Evolutionary conservation across 2,797 vertebrate genomes (phyloP), one percentile per base, ranked within the genome.

Genomic region (Coregonus suidteri): DNA sequence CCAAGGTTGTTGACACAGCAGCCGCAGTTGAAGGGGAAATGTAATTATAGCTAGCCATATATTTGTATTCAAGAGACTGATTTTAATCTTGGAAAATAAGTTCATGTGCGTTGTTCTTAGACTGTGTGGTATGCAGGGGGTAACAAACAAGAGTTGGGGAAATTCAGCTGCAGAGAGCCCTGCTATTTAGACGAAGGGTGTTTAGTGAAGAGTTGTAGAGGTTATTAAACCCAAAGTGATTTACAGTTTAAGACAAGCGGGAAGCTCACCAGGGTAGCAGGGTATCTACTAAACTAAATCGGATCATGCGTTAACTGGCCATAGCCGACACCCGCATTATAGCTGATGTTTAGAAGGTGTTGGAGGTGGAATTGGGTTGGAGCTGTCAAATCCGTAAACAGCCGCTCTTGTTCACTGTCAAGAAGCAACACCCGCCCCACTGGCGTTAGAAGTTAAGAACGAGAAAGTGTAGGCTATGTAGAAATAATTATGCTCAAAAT

Each of bases 11-110:
- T 81, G 64, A 79, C 81, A 78, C 79, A 73, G 73, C 51, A 25
- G 35, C 54, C 71, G 18, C 75, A 82, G 59, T 71, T 73, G 15
- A 78, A 79, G 74, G 76, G 59, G 75, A 77, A 71, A 76, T 20
- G 11, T 67, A 76, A 81, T 83, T 79, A 81, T 66, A 54, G 20
- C 71, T 56, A 14, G 34, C 70, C 75, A 87, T 81, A 87, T 79
- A 82, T 82, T 82, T 86, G 79, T 75, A 75, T 83, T 84, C 71
- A 80, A 74, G 79, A 82, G 62, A 64, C 74, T 16, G 78, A 85
- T 84, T 73, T 74, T n/a, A 80, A 84, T 84, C 82, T 84, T 31
- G 68, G 78, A 74, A 66, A 77, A 80, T 77, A 76, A 71, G 76
- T 74, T 79, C 62, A 71, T 66, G 67, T 9, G 16, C 78, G 72